These are phyloP conservation scores for Holacanthus passer DNA, from an alignment of 2,113 vertebrate genomes.

Conservation along the genomic window DNA sequence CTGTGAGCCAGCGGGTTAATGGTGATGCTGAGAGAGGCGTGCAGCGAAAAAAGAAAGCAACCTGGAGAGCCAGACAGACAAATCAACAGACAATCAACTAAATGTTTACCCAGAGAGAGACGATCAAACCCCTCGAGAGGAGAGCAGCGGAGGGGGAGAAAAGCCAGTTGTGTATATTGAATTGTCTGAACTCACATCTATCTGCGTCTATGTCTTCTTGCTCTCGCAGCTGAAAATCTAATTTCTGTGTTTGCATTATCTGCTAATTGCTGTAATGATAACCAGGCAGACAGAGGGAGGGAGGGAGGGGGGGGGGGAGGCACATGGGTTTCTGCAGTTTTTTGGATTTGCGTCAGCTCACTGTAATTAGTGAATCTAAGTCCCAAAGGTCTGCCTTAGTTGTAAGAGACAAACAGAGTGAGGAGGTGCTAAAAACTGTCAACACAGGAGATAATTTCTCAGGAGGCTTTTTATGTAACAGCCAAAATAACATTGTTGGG, in stretches of 20 bases:
- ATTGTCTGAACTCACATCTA: not conserved
- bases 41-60: slow-evolving; percentile 13
- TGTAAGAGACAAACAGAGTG: slow-evolving; percentile 11
- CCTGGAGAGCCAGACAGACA: slow-evolving; percentile 32
- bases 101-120: slow-evolving; percentile 18
- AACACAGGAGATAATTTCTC: slow-evolving; percentile 17
- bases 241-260: slow-evolving; percentile 3
- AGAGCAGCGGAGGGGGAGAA: not conserved
- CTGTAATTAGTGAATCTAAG: slow-evolving; percentile 25
- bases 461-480: slow-evolving; percentile 23
- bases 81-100: slow-evolving; percentile 38
- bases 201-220: not conserved
- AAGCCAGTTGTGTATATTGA: not conserved
- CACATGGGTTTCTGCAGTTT: slow-evolving; percentile 1
- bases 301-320: not conserved
- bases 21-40: slow-evolving; percentile 33
- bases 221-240: not conserved
- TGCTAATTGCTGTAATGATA: not conserved
- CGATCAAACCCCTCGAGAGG: slow-evolving; percentile 10
- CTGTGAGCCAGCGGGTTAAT: slow-evolving; percentile 36
- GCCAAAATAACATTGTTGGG: not conserved
- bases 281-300: not conserved
- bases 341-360: slow-evolving; percentile 12
- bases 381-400: not conserved
- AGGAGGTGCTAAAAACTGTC: slow-evolving; percentile 29